A percentile compares a stretch with the other conserved stretches of the same genome.
Evolutionary conservation across 1,140 invertebrate species (phyloP).

Genomic region (Copidosoma floridanum): DNA sequence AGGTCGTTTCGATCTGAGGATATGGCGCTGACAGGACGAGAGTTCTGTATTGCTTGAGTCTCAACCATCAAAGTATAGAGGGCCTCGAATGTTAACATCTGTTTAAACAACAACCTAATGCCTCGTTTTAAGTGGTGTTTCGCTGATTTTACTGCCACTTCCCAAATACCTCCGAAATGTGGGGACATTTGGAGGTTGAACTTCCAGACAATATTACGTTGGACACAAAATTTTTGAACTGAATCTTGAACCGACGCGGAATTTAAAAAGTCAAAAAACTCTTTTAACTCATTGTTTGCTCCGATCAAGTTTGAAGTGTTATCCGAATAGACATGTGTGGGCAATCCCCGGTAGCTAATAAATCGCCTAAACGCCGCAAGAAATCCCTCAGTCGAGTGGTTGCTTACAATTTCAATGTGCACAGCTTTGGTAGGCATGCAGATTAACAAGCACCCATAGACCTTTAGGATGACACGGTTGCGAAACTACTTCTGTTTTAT

Average conservation of each 20-base stretch:
- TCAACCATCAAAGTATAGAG: neutral
- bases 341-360: neutral
- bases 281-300: constrained; percentile 7
- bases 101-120: neutral
- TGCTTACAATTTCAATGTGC: constrained; percentile 15
- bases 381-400: neutral
- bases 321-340: neutral
- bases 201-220: neutral
- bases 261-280: constrained; percentile 18
- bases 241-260: constrained; percentile 1
- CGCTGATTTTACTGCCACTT: constrained; percentile 4
- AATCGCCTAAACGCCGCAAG: neutral
- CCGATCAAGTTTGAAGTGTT: constrained; percentile 2
- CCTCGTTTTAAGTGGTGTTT: constrained; percentile 13
- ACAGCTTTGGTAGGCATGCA: too few relatives aligned
- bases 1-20: constrained; percentile 2
- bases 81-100: neutral
- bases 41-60: constrained; percentile 1
- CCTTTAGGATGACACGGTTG: neutral
- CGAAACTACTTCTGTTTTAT: too few relatives aligned
- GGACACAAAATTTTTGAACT: neutral
- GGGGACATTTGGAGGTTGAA: constrained; percentile 5
- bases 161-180: constrained; percentile 13
- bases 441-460: neutral
- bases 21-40: neutral